Evolutionary conservation across 2,888 invertebrate genomes (phyloP), one percentile per base, ranked within the genome.

Genomic region (Caenorhabditis becei): DNA sequence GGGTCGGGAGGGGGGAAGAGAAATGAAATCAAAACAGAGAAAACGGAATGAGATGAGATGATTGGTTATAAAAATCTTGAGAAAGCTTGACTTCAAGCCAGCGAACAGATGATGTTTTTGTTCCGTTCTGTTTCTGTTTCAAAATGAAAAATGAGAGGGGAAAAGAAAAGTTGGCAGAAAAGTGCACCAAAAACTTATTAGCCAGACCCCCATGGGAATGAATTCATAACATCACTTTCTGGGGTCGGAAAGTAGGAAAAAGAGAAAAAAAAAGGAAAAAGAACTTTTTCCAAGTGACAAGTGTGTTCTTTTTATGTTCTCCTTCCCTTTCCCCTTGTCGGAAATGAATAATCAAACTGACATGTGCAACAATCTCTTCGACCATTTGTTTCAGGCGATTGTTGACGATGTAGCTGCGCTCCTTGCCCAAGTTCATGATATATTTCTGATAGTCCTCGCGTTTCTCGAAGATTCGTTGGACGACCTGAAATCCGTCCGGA

Each of bases 401-500:
- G 47, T 88, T 89, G 65, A 89, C 84, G 37, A 80, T 83, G 16
- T 65, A 77, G 69, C 89, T 88, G 23, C 84, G 72, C 49, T 90
- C 89, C 69, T 86, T 87, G 56, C 90, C 90, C 67, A 91, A 44
- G 2, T 71, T 62, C 65, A 88, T 83, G 47, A 88, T 85, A 61
- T 87, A 90, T 47, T 77, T 83, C 59, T 88, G 87, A 72, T 87
- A 88, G 74, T 91, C 91, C 18, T 83, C 81, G 8, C 91, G 85
- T 82, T 91, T 90, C 67, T 91, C 90, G 80, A 88, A 89, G n/a
- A 91, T 82, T 28, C 91, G 71, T 82, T 87, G 87, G 18, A 86
- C 80, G 18, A 86, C 84, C 87, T 87, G 77, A 28, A 86, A 80
- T 35, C 44, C 44, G 56, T 32, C 10, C 10, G 14, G 2, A 41